Evolutionary conservation across 2,113 vertebrate genomes (phyloP), one percentile per base, ranked within the genome.

Genomic region (Nothocercus nigrocapillus): DNA sequence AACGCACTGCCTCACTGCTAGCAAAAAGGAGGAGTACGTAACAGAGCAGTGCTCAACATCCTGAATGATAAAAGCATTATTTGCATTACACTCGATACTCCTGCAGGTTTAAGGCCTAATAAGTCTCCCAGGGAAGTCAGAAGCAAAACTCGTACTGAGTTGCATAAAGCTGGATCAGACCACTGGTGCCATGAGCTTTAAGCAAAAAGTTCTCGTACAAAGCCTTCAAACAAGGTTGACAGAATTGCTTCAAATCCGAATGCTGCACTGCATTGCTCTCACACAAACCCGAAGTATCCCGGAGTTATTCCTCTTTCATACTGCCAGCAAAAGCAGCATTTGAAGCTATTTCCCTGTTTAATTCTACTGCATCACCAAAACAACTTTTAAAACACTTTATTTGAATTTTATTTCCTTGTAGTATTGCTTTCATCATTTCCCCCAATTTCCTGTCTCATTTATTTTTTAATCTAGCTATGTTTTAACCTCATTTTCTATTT

Each of bases 71-170:
- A 88, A 95, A 88, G 19, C 53, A 44, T 49, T 66, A 66, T 66
- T 86, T 92, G 66, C 82, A 44, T 70, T 93, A 88, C 56, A 18
- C 44, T 88, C 83, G 72, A 82, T 3, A 1, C 10, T 66, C 61
- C 82, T 47, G 62, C 16, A 36, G 80, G 32, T 68, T 83, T 86
- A 81, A 63, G 32, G 32, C 32, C 22, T 76, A 81, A 68, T 72
- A 94, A 91, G 91, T 70, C 76, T 93, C 42, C 11, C 19, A 61
- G 61, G 7, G 40, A 88, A 88, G 53, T 15, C 83, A 73, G 87
- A 93, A 88, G 58, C 8, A 74, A 61, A 83, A 42, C 34, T 70
- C 34, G 13, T 40, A 67, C 30, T 15, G 22, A 20, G 38, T 84
- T 90, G 58, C 69, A 51, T 61, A 69, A 68, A 78, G 58, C 61